Evolutionary conservation across 2,888 invertebrate genomes (phyloP).

Genomic region (Molanna angustata): DNA sequence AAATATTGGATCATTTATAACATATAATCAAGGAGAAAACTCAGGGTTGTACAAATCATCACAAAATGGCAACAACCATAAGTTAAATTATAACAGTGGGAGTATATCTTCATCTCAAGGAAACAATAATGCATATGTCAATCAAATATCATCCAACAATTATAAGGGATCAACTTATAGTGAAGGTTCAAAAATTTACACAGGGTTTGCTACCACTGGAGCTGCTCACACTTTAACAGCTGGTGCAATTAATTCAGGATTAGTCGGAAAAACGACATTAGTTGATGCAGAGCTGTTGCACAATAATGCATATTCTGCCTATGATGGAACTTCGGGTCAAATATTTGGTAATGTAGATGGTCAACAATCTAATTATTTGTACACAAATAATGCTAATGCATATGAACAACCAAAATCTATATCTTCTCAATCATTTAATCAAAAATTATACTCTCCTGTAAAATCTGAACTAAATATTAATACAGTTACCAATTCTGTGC

Average conservation of each 20-base stretch:
- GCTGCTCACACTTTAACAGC: slow-evolving; percentile 48
- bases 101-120: background rate
- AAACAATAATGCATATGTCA: slow-evolving; percentile 16
- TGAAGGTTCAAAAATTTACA: slow-evolving; percentile 12
- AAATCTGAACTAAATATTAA: slow-evolving; percentile 10
- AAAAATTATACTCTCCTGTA: slow-evolving; percentile 8
- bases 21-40: slow-evolving; percentile 12
- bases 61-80: no score
- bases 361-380: no score
- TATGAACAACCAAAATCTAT: slow-evolving; percentile 5
- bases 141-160: slow-evolving; percentile 13
- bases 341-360: no score
- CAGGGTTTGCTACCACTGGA: slow-evolving; percentile 37
- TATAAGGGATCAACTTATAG: slow-evolving; percentile 16
- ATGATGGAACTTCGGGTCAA: no score
- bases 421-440: slow-evolving; percentile 4
- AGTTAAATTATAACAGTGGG: background rate
- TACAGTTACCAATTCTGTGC: slow-evolving; percentile 4
- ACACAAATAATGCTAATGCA: no score
- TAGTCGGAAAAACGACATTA: slow-evolving; percentile 52
- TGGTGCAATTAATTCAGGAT: slow-evolving; percentile 50
- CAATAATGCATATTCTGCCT: slow-evolving; percentile 33
- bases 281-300: slow-evolving; percentile 44
- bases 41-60: background rate
- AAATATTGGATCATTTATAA: no score